Evolutionary conservation across 2,113 vertebrate genomes (phyloP), one percentile per base, ranked within the genome.

Genomic region (Corythoichthys intestinalis): DNA sequence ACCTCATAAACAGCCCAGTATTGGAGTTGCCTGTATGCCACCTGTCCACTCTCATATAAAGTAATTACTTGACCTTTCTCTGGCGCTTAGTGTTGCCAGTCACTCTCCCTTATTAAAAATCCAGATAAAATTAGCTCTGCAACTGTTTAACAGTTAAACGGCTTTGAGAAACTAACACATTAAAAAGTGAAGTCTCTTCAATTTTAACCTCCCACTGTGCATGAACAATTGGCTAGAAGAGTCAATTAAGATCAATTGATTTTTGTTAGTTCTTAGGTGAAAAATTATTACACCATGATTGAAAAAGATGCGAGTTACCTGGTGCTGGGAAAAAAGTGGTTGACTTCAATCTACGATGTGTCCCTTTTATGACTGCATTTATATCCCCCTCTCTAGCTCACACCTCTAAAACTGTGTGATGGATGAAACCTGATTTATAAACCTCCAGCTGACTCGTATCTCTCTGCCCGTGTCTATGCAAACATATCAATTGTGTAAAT

Each of bases 401-500:
- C 65, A 63, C 70, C 73, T 71, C 73, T 78, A 73, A 37, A 58
- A 71, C 39, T 75, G 65, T 79, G 53, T 79, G 78, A 80, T 69
- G 79, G 79, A 79, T 66, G 72, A 69, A 82, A 86, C 76, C 65
- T 73, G 69, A 80, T 85, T 86, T 76, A 88, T 89, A 86, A 87
- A 86, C 87, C 70, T 77, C 67, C 76, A 73, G 78, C 80, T 77
- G 85, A 83, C 83, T 79, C 82, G 63, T 62, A 70, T 71, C 76
- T 82, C 69, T 71, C 61, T 20, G 46, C 54, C 58, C 69, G 68
- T 72, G 78, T 85, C 84, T 90, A 75, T 80, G 86, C 78, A 91
- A 91, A 91, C 89, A 90, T 85, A 87, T 91, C 89, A 87, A 85
- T 89, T 88, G 83, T 86, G 86, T 91, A 83, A 87, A 89, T 86